These are phyloP conservation scores for Palaemon carinicauda DNA, from an alignment of 1,140 invertebrate genomes.

Conservation along the genomic window DNA sequence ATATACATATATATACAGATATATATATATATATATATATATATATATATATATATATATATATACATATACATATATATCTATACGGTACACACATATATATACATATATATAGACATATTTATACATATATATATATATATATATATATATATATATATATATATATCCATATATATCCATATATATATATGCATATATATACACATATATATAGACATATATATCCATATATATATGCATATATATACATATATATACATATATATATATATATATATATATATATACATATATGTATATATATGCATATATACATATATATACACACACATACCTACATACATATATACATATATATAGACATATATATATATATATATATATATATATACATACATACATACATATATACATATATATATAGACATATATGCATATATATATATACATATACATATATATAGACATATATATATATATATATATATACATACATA, in stretches of 20 bases:
- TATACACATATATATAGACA: not conserved
- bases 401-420: not conserved
- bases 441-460: not conserved
- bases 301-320: not conserved
- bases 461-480: not conserved
- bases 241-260: not conserved
- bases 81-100: not conserved
- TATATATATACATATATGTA: not conserved
- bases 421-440: not conserved
- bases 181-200: not conserved
- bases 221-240: not conserved
- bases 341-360: not conserved
- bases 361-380: not conserved
- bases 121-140: not conserved
- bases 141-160: not conserved
- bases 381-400: not conserved
- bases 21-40: not conserved
- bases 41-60: not conserved
- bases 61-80: not conserved
- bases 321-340: not conserved
- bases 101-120: not conserved
- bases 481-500: not conserved
- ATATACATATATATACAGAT: too few species aligned
- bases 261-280: not conserved
- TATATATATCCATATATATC: not conserved